Conservation (phyloP, 2,113 vertebrate species). For the Gulo gulo region DNA sequence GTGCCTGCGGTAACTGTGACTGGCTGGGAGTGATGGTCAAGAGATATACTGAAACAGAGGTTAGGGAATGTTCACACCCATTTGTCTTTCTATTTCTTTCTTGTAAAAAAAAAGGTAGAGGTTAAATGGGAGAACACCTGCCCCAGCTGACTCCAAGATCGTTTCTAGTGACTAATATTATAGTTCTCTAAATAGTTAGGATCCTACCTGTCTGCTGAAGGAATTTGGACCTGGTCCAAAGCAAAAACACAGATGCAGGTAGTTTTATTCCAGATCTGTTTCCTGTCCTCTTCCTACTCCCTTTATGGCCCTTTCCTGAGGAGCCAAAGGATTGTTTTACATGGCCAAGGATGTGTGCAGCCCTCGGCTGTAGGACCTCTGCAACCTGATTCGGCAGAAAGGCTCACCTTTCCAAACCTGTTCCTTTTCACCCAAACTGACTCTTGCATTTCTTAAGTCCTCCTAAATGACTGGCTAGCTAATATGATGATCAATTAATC, state of each 20-base stretch:
- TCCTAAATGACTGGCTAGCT: background rate
- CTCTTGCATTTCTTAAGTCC: background rate
- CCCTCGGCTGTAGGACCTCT: background rate
- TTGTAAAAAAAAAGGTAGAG: slow-evolving; percentile 54
- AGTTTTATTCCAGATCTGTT: background rate
- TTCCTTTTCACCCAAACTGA: background rate
- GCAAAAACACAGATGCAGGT: background rate
- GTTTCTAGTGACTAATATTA: background rate
- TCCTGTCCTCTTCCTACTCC: background rate
- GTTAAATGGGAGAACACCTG: slow-evolving; percentile 34
- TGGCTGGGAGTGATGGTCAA: background rate
- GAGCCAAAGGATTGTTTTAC: background rate
- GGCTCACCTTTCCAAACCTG: background rate
- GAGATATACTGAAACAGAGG: background rate
- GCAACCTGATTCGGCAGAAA: background rate
- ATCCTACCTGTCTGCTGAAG: background rate
- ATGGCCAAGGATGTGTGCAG: background rate
- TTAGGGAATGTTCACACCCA: slow-evolving; percentile 10
- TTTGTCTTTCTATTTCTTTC: slow-evolving; percentile 45
- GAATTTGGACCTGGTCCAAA: background rate
- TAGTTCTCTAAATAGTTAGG: background rate
- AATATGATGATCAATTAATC: background rate
- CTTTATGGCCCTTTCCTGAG: background rate
- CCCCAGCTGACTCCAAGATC: background rate
- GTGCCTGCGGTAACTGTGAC: background rate